These are phyloP conservation scores for Chlamydotis undulata DNA, from an alignment of 2,113 vertebrate genomes.

Conservation along the genomic window DNA sequence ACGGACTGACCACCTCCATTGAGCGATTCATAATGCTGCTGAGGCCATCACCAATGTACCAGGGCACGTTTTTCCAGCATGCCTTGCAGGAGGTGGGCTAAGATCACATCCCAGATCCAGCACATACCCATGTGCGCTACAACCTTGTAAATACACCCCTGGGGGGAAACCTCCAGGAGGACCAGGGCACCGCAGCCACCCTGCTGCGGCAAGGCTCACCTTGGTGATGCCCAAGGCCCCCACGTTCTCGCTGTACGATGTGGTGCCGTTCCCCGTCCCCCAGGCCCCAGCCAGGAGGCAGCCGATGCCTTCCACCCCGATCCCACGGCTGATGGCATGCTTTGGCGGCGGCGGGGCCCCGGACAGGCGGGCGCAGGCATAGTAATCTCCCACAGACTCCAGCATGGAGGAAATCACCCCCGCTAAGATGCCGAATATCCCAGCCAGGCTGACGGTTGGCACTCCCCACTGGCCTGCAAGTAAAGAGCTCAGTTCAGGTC, in stretches of 20 bases:
- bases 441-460: slow-evolving; percentile 90
- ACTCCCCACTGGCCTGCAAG: slow-evolving; percentile 91
- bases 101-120: not conserved
- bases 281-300: slow-evolving; percentile 92
- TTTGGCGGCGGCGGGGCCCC: slow-evolving; percentile 89
- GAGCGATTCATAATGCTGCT: not conserved
- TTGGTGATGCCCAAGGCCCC: slow-evolving; percentile 93
- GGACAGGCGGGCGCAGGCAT: slow-evolving; percentile 90
- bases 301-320: slow-evolving; percentile 92
- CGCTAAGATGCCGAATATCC: slow-evolving; percentile 91
- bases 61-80: accelerated
- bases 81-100: not conserved
- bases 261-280: slow-evolving; percentile 94
- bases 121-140: not conserved
- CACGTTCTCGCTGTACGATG: slow-evolving; percentile 94
- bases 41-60: not conserved
- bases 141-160: accelerated
- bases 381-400: slow-evolving; percentile 94
- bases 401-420: slow-evolving; percentile 95
- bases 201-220: slow-evolving; percentile 64
- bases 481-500: not conserved
- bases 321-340: slow-evolving; percentile 91
- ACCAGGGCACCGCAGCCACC: not conserved
- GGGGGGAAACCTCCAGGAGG: not conserved
- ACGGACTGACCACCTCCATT: not conserved